These are phyloP conservation scores for Drosophila ezoana DNA, from an alignment of 2,888 invertebrate species.

Conservation along the genomic window DNA sequence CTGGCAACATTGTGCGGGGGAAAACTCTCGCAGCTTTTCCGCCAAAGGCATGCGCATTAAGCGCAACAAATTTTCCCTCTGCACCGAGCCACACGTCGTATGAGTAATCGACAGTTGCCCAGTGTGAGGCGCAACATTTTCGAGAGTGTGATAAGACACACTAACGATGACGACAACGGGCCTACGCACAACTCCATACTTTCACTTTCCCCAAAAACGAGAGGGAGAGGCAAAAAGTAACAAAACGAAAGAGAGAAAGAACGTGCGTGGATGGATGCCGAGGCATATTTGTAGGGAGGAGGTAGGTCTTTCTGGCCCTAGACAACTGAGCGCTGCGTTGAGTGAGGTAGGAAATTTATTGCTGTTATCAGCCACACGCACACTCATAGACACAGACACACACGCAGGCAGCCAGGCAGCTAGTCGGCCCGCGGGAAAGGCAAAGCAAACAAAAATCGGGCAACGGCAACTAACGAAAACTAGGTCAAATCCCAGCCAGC, in stretches of 20 bases:
- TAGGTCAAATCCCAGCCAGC: conserved; percentile 62
- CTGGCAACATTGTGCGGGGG: conserved; percentile 63
- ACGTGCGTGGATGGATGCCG: conserved; percentile 37
- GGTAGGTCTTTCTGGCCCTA: conserved; percentile 50
- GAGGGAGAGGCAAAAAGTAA: conserved; percentile 1
- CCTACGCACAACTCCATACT: conserved; percentile 52
- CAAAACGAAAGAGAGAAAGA: conserved; percentile 12
- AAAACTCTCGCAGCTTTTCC: conserved; percentile 63
- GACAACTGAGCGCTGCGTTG: conserved; percentile 69
- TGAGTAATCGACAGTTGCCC: conserved; percentile 46
- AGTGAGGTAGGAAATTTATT: conserved; percentile 78
- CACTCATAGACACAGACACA: conserved; percentile 14
- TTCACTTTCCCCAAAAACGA: conserved; percentile 50
- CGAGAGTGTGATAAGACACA: conserved; percentile 71
- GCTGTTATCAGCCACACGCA: conserved; percentile 58
- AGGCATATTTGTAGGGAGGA: conserved; percentile 37
- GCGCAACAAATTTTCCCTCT: conserved; percentile 6
- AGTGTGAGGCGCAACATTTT: conserved; percentile 71
- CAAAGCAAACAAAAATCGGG: conserved; percentile 50
- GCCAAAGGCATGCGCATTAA: conserved; percentile 52
- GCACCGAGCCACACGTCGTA: conserved; percentile 71
- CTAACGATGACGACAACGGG: conserved; percentile 38
- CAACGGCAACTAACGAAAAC: conserved; percentile 46
- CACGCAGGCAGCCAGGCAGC: conserved; percentile 3
- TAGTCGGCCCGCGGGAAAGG: conserved; percentile 22